phyloP scores from a whole-genome alignment of 2,888 invertebrate species.

The Cheilosia scutellata region DNA sequence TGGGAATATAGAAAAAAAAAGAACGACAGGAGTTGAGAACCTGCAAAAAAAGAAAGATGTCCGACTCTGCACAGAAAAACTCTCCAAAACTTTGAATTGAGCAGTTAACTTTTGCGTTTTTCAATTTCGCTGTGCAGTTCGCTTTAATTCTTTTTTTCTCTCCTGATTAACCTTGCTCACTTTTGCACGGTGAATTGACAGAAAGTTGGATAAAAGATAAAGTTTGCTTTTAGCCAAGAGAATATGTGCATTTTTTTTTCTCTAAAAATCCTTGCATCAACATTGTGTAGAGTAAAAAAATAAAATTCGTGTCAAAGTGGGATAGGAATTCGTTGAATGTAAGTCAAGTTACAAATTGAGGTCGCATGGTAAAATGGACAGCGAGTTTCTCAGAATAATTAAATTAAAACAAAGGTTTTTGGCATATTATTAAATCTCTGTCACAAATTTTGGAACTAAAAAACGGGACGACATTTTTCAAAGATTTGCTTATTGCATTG shows the following conservation, averaged over 20 bases:
- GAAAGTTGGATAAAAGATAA: constrained; percentile 33
- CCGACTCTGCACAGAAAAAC: constrained; percentile 19
- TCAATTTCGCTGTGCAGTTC: constrained; percentile 47
- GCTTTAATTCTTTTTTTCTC: constrained; percentile 9
- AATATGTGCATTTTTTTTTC: constrained; percentile 1
- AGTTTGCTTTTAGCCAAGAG: constrained; percentile 39
- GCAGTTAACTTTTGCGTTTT: constrained; percentile 70
- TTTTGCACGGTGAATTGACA: constrained; percentile 35
- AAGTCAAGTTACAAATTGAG: not conserved
- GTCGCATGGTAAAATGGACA: not conserved
- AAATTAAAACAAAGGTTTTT: not conserved
- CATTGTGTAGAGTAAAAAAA: not conserved
- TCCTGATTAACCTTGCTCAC: constrained; percentile 57
- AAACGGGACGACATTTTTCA: no score
- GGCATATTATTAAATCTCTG: no score
- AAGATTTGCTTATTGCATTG: no score
- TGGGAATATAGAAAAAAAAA: constrained; percentile 23
- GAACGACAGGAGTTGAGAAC: not conserved
- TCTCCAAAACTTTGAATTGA: constrained; percentile 66
- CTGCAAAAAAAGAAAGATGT: constrained; percentile 10
- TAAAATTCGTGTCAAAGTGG: not conserved
- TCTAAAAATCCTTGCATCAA: not conserved
- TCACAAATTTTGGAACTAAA: no score
- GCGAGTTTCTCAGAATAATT: not conserved
- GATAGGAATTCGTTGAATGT: not conserved